Evolutionary conservation across 2,888 invertebrate genomes (phyloP).

Genomic region (Pyrrhia umbra): DNA sequence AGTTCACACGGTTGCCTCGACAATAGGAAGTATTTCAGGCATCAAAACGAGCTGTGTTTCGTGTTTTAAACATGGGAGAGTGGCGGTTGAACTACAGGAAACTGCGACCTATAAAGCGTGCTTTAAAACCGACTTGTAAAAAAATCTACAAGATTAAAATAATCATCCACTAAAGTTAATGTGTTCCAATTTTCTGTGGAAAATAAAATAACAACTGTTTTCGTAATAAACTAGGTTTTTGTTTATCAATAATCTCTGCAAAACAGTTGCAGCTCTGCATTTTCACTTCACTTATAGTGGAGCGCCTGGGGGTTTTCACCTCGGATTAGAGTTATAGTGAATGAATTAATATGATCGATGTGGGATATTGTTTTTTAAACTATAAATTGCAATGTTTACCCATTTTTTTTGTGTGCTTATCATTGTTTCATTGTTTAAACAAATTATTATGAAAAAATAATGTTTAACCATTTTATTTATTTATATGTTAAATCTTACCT

Average conservation of each 20-base stretch:
- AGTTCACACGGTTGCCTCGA: conserved; percentile 36
- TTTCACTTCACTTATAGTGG: not conserved
- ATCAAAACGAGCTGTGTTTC: not conserved
- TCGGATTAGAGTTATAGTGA: too few relatives aligned
- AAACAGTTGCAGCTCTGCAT: not conserved
- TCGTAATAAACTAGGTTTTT: not conserved
- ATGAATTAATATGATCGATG: too few relatives aligned
- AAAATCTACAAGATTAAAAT: conserved; percentile 3
- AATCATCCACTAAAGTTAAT: conserved; percentile 3
- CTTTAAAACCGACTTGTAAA: conserved; percentile 5
- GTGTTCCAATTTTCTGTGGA: conserved; percentile 17
- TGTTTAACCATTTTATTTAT: too few relatives aligned
- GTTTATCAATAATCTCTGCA: conserved; percentile 13
- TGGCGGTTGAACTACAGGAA: not conserved
- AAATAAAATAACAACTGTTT: conserved; percentile 3
- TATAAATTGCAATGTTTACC: too few relatives aligned
- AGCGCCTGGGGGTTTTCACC: too few relatives aligned
- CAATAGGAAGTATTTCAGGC: conserved; percentile 32
- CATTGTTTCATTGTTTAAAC: too few relatives aligned
- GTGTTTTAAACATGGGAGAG: not conserved
- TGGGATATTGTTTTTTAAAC: too few relatives aligned
- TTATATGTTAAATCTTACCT: too few relatives aligned
- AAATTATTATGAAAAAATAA: too few relatives aligned
- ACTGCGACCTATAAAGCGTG: conserved; percentile 1
- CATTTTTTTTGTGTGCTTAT: too few relatives aligned